A percentile compares a stretch with the other conserved stretches of the same genome.
Evolutionary conservation across 2,888 invertebrate genomes (phyloP).

Genomic region (Griposia aprilina): DNA sequence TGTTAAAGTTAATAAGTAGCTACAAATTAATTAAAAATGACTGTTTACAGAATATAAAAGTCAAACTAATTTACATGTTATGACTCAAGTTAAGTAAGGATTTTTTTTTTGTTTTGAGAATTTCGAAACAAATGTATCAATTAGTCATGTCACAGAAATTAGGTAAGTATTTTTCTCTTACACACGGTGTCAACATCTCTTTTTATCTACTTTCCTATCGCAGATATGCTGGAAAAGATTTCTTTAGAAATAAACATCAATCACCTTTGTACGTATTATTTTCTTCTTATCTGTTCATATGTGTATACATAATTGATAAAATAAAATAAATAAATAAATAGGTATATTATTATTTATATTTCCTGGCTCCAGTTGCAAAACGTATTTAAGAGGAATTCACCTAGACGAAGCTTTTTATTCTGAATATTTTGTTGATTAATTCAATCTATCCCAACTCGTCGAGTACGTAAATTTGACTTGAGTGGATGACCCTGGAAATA

Average conservation of each 20-base stretch:
- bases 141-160: neutral
- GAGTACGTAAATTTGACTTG: neutral
- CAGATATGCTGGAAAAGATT: neutral
- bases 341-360: neutral
- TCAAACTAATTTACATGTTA: neutral
- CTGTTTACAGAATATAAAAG: neutral
- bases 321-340: neutral
- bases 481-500: neutral
- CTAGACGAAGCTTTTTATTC: neutral
- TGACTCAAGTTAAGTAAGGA: neutral
- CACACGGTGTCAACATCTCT: neutral
- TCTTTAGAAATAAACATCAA: neutral
- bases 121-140: neutral
- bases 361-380: neutral
- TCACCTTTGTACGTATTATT: neutral
- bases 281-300: neutral
- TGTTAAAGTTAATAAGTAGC: slow-evolving; percentile 16
- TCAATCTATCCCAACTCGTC: neutral
- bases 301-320: neutral
- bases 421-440: neutral
- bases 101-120: neutral
- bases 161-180: neutral
- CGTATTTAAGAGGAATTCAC: neutral
- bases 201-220: neutral
- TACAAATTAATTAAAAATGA: slow-evolving; percentile 23